Percentiles rank a stretch among this genome's conserved stretches.
These are phyloP conservation scores for western clawed frog (Xenopus tropicalis) DNA, from an alignment of 2,113 vertebrate species.

Conservation along the genomic window DNA sequence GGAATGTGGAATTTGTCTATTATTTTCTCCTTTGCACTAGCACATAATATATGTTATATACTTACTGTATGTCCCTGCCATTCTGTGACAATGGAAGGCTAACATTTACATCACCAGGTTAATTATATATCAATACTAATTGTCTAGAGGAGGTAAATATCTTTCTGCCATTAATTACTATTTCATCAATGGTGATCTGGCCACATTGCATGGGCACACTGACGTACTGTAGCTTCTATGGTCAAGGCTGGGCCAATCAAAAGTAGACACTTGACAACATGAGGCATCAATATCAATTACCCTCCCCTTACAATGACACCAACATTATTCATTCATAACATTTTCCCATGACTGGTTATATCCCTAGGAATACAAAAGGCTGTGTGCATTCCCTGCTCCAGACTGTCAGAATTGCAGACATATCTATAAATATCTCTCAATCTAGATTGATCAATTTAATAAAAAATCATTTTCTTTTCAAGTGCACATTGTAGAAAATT, in stretches of 20 bases:
- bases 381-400: conserved; percentile 17
- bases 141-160: conserved; percentile 16
- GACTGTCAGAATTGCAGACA: conserved; percentile 22
- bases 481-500: conserved; percentile 23
- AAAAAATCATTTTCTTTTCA: conserved; percentile 26
- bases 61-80: background rate
- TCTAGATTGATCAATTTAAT: conserved; percentile 39
- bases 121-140: conserved; percentile 21
- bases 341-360: conserved; percentile 21
- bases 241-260: background rate
- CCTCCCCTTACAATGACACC: background rate
- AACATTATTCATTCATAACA: conserved; percentile 14
- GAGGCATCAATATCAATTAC: conserved; percentile 14
- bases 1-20: background rate
- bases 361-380: conserved; percentile 14
- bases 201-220: too few relatives aligned
- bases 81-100: background rate
- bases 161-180: background rate
- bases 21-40: too few relatives aligned
- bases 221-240: background rate
- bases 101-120: conserved; percentile 25
- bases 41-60: conserved; percentile 19
- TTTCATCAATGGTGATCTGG: too few relatives aligned
- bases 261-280: conserved; percentile 9
- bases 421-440: conserved; percentile 34